phyloP scores from a whole-genome alignment of 2,888 invertebrate species.

The Mellilla xanthometata region DNA sequence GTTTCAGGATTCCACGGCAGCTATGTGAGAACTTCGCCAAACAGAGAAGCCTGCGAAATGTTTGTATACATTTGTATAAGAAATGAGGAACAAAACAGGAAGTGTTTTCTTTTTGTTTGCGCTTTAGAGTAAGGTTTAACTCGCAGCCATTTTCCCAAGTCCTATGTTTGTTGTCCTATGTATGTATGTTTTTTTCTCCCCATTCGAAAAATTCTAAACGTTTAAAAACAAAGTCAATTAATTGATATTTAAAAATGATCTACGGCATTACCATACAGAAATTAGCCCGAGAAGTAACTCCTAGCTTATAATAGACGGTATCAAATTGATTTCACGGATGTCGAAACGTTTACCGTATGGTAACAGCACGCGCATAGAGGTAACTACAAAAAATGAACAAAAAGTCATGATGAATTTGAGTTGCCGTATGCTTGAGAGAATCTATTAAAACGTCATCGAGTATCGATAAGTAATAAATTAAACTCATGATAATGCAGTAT shows the following conservation, averaged over 20 bases:
- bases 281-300: background rate
- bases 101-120: constrained; percentile 53
- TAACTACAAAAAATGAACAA: constrained; percentile 8
- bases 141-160: constrained; percentile 3
- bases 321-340: constrained; percentile 39
- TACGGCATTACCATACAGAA: too few species aligned
- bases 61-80: constrained; percentile 73
- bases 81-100: constrained; percentile 64
- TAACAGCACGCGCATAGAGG: constrained; percentile 31
- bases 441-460: constrained; percentile 40
- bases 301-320: constrained; percentile 36
- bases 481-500: constrained; percentile 45
- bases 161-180: too few species aligned
- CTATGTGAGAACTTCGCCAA: constrained; percentile 69
- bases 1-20: constrained; percentile 64
- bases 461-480: constrained; percentile 35
- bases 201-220: too few species aligned
- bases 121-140: constrained; percentile 17
- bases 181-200: too few species aligned
- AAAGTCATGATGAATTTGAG: background rate
- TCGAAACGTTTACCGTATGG: constrained; percentile 37
- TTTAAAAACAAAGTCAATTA: too few species aligned
- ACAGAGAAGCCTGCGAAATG: constrained; percentile 61
- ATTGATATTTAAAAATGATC: too few species aligned
- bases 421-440: constrained; percentile 23